Evolutionary conservation across 2,888 invertebrate species (phyloP).

Genomic region (Agelastica alni): DNA sequence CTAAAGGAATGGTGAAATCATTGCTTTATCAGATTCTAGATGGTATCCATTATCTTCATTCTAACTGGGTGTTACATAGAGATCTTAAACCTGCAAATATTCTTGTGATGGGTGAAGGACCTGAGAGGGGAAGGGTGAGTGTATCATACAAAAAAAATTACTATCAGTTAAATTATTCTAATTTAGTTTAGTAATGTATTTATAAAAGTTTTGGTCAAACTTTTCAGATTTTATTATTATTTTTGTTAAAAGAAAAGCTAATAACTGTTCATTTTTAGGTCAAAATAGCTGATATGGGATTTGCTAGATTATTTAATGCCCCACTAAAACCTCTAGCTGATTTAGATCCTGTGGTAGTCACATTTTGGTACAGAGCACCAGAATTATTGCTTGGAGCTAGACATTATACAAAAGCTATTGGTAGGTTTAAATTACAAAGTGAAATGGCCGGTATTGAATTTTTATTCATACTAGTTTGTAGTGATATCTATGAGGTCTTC

Average conservation of each 20-base stretch:
- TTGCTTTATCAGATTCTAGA: slow-evolving; percentile 96
- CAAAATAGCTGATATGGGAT: slow-evolving; percentile 99
- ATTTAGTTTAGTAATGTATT: too few relatives aligned
- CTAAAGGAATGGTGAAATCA: slow-evolving; percentile 97
- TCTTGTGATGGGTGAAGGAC: slow-evolving; percentile 98
- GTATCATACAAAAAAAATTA: not conserved
- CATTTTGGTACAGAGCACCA: slow-evolving; percentile 99
- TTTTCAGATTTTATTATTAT: too few relatives aligned
- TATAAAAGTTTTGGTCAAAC: too few relatives aligned
- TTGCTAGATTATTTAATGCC: slow-evolving; percentile 96
- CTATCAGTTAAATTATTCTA: too few relatives aligned
- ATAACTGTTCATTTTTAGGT: slow-evolving; percentile 50
- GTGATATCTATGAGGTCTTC: too few relatives aligned
- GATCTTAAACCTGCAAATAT: slow-evolving; percentile 99
- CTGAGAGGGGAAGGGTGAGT: slow-evolving; percentile 83
- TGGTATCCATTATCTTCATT: slow-evolving; percentile 98
- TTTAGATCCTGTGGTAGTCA: slow-evolving; percentile 98
- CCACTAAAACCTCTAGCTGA: slow-evolving; percentile 97
- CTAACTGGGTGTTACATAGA: slow-evolving; percentile 98
- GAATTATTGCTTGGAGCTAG: slow-evolving; percentile 92
- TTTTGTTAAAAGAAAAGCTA: not conserved
- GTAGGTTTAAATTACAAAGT: too few relatives aligned
- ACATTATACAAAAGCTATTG: slow-evolving; percentile 97
- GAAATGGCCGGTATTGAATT: too few relatives aligned
- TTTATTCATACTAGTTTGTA: too few relatives aligned